Conservation (phyloP, 53 echinoderm and acorn worm genomes). For the Luidia sarsii region DNA sequence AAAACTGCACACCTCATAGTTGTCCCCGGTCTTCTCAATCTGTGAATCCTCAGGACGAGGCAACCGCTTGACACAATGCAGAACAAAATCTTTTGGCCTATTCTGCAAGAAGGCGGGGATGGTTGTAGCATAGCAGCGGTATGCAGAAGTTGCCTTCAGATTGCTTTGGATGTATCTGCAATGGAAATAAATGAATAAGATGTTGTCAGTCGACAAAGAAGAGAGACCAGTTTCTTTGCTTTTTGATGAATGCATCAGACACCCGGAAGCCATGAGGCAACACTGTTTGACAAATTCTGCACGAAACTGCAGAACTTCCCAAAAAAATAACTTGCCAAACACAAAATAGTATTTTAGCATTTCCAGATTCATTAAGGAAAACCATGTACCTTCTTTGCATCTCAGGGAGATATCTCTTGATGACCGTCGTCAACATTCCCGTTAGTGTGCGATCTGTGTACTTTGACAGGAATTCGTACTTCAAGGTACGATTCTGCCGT, state of each 20-base stretch:
- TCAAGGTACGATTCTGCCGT: slow-evolving; percentile 45
- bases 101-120: slow-evolving; percentile 8
- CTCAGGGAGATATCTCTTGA: slow-evolving; percentile 37
- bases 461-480: slow-evolving; percentile 40
- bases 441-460: slow-evolving; percentile 3
- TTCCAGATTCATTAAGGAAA: too few relatives aligned
- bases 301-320: too few relatives aligned
- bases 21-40: neutral
- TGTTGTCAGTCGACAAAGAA: too few relatives aligned
- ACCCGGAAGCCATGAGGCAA: too few relatives aligned
- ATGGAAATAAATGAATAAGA: neutral
- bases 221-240: too few relatives aligned
- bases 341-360: too few relatives aligned
- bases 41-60: neutral
- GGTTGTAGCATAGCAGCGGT: too few relatives aligned
- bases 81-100: slow-evolving; percentile 8
- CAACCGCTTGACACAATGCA: neutral
- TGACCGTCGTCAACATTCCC: slow-evolving; percentile 19
- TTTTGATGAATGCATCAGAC: too few relatives aligned
- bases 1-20: neutral
- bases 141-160: neutral
- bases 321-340: too few relatives aligned
- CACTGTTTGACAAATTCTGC: too few relatives aligned
- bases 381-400: slow-evolving; percentile 39
- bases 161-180: slow-evolving; percentile 22